Base-by-base conservation (phyloP, 2,888 invertebrate genomes). In the Gymnocheta viridis region DNA sequence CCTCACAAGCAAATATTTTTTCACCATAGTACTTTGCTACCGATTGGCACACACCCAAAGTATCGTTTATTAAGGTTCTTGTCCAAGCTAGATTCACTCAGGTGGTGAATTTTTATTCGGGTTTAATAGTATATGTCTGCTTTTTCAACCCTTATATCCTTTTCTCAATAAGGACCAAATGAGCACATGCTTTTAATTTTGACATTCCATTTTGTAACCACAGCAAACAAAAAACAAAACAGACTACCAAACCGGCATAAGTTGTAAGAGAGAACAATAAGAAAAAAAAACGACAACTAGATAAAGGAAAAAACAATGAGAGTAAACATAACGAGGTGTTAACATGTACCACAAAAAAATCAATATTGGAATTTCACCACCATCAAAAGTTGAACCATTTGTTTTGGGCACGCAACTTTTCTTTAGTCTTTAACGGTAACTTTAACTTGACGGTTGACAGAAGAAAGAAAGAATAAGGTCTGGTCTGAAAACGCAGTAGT, bases 361-460 rank as follows among this genome's bases (percentile, higher is more conserved):
- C 83, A 77, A 84, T 84, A 84, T 29, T 35, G 12, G 12, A 67
- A 84, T 77, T 62, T 77, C 83, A 84, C 80, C 83, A 84, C 77
- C 24, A 27, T 44, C 17, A n/a, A 67, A 72, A 54, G 27, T 49
- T 77, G 24, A 72, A 51, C 51, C 47, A 72, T 38, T 82, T n/a
- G n/a, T 56, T 70, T 70, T 35, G 1, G 14, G 44, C 47, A 58
- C 29, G 44, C 54, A 64, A 69, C 7, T 56, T 82, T 72, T 62
- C 44, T 74, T 82, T 38, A 85, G 85, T 85, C 80, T 77, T 80
- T 82, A 77, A 85, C 85, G 85, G 82, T 85, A 82, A 77, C 82
- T 82, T 73, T 58, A 77, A 67, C 80, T 49, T 49, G 44, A 73
- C 82, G 82, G 85, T 82, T 79, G 78, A 69, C 49, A 74, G 10